Percentiles rank a stretch among this genome's conserved stretches.
Conservation (phyloP, 2,888 invertebrate genomes). For the Patella pellucida region DNA sequence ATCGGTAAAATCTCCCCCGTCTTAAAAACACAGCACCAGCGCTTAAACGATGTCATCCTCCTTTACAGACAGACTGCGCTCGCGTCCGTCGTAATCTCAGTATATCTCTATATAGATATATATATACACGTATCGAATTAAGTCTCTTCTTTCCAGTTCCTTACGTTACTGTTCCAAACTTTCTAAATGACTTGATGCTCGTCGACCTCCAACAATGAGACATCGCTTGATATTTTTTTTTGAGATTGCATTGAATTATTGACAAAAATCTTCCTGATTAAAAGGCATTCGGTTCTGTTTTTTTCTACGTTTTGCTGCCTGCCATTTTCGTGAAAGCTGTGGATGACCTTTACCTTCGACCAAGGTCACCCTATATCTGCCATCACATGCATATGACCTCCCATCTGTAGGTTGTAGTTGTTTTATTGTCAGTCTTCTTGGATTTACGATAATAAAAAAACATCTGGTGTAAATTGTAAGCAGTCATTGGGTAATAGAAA, state of each 20-base stretch:
- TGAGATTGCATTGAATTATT: conserved; percentile 1
- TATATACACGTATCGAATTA: neutral
- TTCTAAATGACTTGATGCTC: too few species aligned
- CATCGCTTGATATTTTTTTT: neutral
- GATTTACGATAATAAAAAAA: too few species aligned
- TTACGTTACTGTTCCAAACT: too few species aligned
- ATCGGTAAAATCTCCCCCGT: too few species aligned
- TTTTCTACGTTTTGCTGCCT: neutral
- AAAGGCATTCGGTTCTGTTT: conserved; percentile 2
- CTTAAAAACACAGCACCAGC: conserved; percentile 3
- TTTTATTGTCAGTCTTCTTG: too few species aligned
- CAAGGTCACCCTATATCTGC: too few species aligned
- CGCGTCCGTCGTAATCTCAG: neutral
- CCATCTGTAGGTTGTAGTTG: too few species aligned
- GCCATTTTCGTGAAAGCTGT: neutral
- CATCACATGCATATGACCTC: too few species aligned
- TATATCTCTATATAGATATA: neutral
- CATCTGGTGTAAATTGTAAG: too few species aligned
- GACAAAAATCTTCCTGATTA: neutral
- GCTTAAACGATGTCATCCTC: conserved; percentile 6
- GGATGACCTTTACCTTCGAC: too few species aligned
- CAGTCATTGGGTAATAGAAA: too few species aligned
- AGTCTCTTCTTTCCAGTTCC: neutral
- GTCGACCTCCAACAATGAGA: too few species aligned
- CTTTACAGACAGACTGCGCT: conserved; percentile 4